These are phyloP conservation scores for Onychostoma macrolepis DNA, from an alignment of 2,113 vertebrate species.

Conservation along the genomic window DNA sequence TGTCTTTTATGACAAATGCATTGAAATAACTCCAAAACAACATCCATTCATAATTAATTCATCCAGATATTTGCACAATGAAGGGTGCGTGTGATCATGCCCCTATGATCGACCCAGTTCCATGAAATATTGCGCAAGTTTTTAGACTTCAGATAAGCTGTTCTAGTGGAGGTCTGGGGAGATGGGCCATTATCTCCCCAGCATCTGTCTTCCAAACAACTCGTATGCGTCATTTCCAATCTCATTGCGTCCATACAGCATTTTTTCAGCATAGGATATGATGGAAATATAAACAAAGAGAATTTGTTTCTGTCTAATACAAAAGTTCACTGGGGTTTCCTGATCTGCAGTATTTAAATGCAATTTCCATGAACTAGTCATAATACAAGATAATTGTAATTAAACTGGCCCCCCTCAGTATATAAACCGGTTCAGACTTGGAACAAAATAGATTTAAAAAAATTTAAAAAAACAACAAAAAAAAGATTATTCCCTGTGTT, in stretches of 20 bases:
- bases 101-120: background rate
- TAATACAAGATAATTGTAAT: slow-evolving; percentile 65
- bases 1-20: background rate
- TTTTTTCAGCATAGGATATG: slow-evolving; percentile 5
- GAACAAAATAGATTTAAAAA: slow-evolving; percentile 61
- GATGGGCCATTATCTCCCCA: slow-evolving; percentile 1
- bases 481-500: slow-evolving; percentile 47
- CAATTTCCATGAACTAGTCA: slow-evolving; percentile 69
- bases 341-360: slow-evolving; percentile 61
- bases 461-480: too few species aligned
- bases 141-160: slow-evolving; percentile 8
- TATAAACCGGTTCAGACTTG: slow-evolving; percentile 62
- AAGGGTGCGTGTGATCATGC: background rate
- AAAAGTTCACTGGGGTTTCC: slow-evolving; percentile 51
- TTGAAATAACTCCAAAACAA: background rate
- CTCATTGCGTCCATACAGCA: background rate
- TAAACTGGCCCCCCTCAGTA: slow-evolving; percentile 51
- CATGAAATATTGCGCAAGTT: slow-evolving; percentile 32
- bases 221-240: slow-evolving; percentile 3
- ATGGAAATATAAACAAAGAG: slow-evolving; percentile 40
- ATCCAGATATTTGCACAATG: background rate
- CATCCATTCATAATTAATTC: background rate
- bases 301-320: slow-evolving; percentile 30
- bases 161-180: slow-evolving; percentile 19
- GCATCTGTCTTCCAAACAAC: slow-evolving; percentile 11